Base-by-base conservation (phyloP, 1,140 invertebrate species). In the Mycetomoellerius zeteki region DNA sequence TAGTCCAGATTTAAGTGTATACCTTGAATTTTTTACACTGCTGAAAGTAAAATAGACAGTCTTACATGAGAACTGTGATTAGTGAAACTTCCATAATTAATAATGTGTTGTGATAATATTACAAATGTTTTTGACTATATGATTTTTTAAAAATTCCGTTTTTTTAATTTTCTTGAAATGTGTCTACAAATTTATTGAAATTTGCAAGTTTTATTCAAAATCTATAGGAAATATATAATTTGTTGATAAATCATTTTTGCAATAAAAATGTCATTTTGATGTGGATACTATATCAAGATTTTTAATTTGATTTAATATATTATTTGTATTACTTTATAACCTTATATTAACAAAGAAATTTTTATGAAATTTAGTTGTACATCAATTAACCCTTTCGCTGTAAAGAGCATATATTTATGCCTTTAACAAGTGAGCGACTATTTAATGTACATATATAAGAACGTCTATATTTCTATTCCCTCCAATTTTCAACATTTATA, bases 241-340 rank as follows among this genome's bases (percentile, higher is more conserved):
- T 87, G 50, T 81, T 77, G 81, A 80, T 52, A 37, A 62, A 76
- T 21, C 10, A 7, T 56, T 52, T 54, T 33, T 24, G 16, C 33
- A 60, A 82, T 47, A 82, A 88, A 60, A 54, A 16, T 24, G 54
- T 73, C 73, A 82, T 86, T 91, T 90, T 88, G 75, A 87, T 91
- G 86, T 75, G 80, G 54, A 89, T 54, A 64, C 84, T 86, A 47
- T 71, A 82, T 7, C 16, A 56, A 75, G 10, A 33, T 1, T 86
- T 69, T 62, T 37, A 52, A 58, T 77, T 64, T 19, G 1, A 69
- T 65, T 58, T n/a, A 71, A 71, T n/a, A 58, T 69, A 58, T 56
- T 75, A 73, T 33, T 72, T 27, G 1, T 50, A 50, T 0, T 56
- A 21, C 8, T 56, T 8, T 62, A 62, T 43, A 58, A 64, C 16